Evolutionary conservation across 2,797 vertebrate species (phyloP).

Genomic region (Iguana delicatissima): DNA sequence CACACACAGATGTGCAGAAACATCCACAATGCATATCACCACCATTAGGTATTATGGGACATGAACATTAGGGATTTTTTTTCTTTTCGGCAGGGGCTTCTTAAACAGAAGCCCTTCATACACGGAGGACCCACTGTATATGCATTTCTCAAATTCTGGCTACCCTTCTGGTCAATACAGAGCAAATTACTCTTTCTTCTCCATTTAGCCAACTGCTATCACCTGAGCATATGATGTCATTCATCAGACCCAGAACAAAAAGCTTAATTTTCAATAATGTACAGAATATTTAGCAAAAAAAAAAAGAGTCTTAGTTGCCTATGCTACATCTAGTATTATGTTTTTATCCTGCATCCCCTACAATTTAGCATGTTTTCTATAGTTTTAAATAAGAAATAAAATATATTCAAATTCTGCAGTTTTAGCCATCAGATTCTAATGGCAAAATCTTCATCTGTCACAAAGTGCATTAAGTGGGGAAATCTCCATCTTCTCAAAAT

Average conservation of each 20-base stretch:
- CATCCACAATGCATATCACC: no score
- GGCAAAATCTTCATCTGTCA: not conserved
- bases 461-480: not conserved
- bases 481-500: not conserved
- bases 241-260: slow-evolving; percentile 39
- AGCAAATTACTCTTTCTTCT: not conserved
- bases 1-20: no score
- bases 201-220: not conserved
- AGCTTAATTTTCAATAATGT: slow-evolving; percentile 71
- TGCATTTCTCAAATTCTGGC: not conserved
- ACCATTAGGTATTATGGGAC: no score
- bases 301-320: slow-evolving; percentile 58
- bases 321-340: slow-evolving; percentile 25
- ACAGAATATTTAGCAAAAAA: slow-evolving; percentile 51
- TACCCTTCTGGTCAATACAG: not conserved
- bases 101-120: no score
- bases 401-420: not conserved
- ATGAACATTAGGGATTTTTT: no score
- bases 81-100: no score
- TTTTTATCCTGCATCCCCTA: not conserved
- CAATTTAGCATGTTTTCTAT: not conserved
- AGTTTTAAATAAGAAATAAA: not conserved
- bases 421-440: not conserved
- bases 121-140: not conserved
- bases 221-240: slow-evolving; percentile 46